Base-by-base conservation (phyloP, 2,888 invertebrate species). In the Meiosimyza platycephala region DNA sequence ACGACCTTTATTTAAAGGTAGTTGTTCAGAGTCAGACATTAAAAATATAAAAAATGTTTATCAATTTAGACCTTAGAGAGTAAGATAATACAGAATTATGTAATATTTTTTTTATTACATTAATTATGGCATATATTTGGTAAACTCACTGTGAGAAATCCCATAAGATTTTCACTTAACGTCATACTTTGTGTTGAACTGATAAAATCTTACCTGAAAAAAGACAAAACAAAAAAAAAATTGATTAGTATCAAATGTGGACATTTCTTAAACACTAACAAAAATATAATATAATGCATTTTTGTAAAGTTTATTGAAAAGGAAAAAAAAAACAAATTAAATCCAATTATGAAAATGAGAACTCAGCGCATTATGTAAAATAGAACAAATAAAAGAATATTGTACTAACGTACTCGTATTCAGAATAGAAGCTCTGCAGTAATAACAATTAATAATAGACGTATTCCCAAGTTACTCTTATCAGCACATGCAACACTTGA, bases 361-460 rank as follows among this genome's bases (percentile, higher is more conserved):
- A 63, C 50, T 51, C 18, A 18, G 51, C 13, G 51, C n/a, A 64
- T 50, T 22, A 50, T 47, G 47, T 40, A 67, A 40, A 22, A n/a
- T n/a, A 18, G 11, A 67, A 55, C 40, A 66, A 52, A 33, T 48
- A 22, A 22, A 4, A 40, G 40, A 59, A 59, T 13, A 18, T 28
- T 40, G 51, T 57, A 51, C 4, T 40, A 7, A 40, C 40, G 9
- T 9, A 40, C 40, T 40, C 40, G 40, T 9, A 40, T 40, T 40
- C 40, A 40, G 9, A 59, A 28, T 33, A 40, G 40, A 62, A 62
- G 40, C 16, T 18, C 60, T 40, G 55, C 60, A 67, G 64, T 71
- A 71, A 71, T 63, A 66, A 66, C 62, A 72, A 72, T 72, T 67
- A 66, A 51, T 66, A 66, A 51, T 52, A 66, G 60, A 60, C 47